Evolutionary conservation across 2,113 vertebrate species (phyloP), one percentile per base, ranked within the genome.

Genomic region (Limnothrissa miodon): DNA sequence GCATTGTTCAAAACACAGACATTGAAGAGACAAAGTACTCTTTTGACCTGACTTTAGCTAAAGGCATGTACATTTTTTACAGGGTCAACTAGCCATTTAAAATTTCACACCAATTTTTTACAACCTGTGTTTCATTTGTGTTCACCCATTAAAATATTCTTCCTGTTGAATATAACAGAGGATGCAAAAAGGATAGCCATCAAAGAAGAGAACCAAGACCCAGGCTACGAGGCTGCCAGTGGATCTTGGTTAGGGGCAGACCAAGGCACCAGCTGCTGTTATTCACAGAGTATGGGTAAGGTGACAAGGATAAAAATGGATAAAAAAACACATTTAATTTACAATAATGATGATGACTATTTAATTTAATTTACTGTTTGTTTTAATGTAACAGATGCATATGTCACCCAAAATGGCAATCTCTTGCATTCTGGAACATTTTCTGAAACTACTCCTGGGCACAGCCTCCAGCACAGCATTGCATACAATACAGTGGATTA

Each of bases 201-300:
- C 82, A 99, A 99, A 91, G 98, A 99, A 88, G 98, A 99, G 85
- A 97, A 97, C 85, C 94, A 96, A 0, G 98, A 99, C 83, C 98
- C 98, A 0, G 97, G 97, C 79, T 99, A 99, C 1, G 98, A 98
- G 88, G 95, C 95, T 0, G 96, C 94, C 1, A 94, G 95, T n/a
- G 94, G 94, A n/a, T 90, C 91, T 80, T 95, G 92, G 15, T 44
- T 83, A 0, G 93, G 95, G 1, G 29, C 33, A 2, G 88, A 80
- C 78, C 88, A 91, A 83, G 90, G 84, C 29, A 90, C 86, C 4
- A 94, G 93, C 13, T 91, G 88, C 45, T 93, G 90, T 82, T 78
- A 92, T 80, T 80, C 93, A 39, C 89, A 93, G 5, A 92, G 93
- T 82, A 78, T 87, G 33, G 92, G 95, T 96, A 92, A 87, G 62